These are phyloP conservation scores for Pithys albifrons DNA, from an alignment of 2,113 vertebrate species.

Conservation along the genomic window DNA sequence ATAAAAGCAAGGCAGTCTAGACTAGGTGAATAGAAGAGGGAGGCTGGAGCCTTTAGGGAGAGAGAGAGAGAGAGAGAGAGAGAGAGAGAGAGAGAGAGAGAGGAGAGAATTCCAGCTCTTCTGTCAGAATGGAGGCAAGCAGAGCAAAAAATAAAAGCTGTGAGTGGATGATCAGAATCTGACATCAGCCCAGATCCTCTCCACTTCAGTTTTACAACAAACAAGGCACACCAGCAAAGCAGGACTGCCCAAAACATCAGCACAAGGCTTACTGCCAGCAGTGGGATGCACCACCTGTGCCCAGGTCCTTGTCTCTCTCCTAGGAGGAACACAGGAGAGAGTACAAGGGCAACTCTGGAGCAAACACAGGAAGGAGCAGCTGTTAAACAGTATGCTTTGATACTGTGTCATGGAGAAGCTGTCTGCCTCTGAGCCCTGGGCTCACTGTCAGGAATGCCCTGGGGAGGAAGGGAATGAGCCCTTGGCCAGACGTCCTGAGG, in stretches of 20 bases:
- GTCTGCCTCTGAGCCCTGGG: not conserved
- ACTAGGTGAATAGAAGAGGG: not conserved
- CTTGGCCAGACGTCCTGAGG: not conserved
- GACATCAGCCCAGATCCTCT: not conserved
- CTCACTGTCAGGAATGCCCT: not conserved
- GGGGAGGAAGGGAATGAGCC: not conserved
- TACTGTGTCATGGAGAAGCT: not conserved
- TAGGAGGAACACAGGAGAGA: not conserved
- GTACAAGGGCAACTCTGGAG: not conserved
- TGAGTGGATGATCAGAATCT: not conserved
- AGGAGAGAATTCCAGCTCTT: not conserved
- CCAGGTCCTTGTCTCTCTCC: not conserved
- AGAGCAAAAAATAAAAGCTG: not conserved
- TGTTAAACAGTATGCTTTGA: not conserved
- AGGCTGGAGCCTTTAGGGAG: not conserved
- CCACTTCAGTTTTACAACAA: not conserved
- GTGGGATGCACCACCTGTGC: not conserved
- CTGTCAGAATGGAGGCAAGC: not conserved
- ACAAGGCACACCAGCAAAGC: not conserved
- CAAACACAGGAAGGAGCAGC: not conserved
- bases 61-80: not conserved
- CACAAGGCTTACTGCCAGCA: not conserved
- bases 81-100: not conserved
- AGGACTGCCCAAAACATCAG: not conserved
- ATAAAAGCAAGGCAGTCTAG: not conserved